These are phyloP conservation scores for Mesaphorura yosii DNA, from an alignment of 1,140 invertebrate genomes.

Conservation along the genomic window DNA sequence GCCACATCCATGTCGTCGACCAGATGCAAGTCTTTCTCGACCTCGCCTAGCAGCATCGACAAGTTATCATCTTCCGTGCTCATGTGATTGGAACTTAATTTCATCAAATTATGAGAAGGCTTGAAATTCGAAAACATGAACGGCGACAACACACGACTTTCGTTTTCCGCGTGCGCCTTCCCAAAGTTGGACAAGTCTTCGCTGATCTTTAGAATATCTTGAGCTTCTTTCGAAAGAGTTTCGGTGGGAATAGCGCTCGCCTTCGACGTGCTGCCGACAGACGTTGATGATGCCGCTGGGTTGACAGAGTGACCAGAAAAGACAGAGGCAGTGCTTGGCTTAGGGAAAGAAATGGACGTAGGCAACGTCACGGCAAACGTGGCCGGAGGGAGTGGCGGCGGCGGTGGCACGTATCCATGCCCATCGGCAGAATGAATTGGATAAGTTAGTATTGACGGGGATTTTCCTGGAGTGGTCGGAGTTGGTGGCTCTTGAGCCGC, in stretches of 20 bases:
- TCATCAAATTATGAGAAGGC: too few relatives aligned
- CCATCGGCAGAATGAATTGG: constrained; percentile 31
- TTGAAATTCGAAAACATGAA: too few relatives aligned
- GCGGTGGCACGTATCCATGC: constrained; percentile 33
- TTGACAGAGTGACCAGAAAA: background rate
- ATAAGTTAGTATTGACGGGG: constrained; percentile 38
- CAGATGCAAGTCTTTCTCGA: constrained; percentile 19
- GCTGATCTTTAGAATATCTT: constrained; percentile 28
- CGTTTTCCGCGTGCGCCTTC: constrained; percentile 15
- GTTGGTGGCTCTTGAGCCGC: constrained; percentile 65
- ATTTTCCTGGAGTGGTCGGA: constrained; percentile 46
- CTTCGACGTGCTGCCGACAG: background rate
- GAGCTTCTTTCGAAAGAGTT: constrained; percentile 24
- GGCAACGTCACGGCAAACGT: constrained; percentile 42
- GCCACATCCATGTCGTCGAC: constrained; percentile 23
- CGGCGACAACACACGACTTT: background rate
- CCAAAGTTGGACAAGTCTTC: constrained; percentile 29
- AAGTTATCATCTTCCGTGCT: constrained; percentile 16
- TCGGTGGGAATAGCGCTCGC: constrained; percentile 12
- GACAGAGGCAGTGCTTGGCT: background rate
- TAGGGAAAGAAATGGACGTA: constrained; percentile 34
- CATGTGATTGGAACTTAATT: background rate
- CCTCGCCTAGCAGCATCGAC: constrained; percentile 20
- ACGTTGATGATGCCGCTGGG: background rate
- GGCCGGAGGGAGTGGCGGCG: constrained; percentile 40